A percentile compares a stretch with the other conserved stretches of the same genome.
phyloP scores from a whole-genome alignment of 2,797 vertebrate species.

The Chrysocyon brachyurus region DNA sequence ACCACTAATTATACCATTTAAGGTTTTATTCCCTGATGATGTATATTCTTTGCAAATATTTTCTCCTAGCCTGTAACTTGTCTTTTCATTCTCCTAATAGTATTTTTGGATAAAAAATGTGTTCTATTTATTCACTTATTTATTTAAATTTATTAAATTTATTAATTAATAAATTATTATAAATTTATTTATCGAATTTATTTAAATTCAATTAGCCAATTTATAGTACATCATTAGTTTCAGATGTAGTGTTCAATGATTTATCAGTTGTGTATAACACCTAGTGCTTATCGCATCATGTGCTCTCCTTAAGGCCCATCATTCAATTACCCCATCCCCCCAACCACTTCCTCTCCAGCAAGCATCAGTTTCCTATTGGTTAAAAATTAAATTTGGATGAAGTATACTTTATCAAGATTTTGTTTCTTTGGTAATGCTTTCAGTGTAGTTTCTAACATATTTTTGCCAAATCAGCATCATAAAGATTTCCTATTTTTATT shows the following conservation, averaged over 20 bases:
- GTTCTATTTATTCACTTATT: too few species aligned
- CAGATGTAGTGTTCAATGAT: too few species aligned
- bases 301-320: too few species aligned
- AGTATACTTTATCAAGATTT: neutral
- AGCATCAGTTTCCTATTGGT: neutral
- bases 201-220: too few species aligned
- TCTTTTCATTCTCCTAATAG: neutral
- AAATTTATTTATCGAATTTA: too few species aligned
- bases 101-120: neutral
- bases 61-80: neutral
- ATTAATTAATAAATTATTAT: too few species aligned
- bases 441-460: neutral
- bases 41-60: neutral
- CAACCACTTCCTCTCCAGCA: too few species aligned
- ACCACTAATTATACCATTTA: constrained; percentile 10
- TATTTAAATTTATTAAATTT: too few species aligned
- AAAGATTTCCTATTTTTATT: neutral
- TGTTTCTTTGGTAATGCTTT: neutral
- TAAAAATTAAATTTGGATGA: neutral
- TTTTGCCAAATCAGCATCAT: neutral
- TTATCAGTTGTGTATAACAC: too few species aligned
- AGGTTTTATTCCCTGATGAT: neutral
- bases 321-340: too few species aligned
- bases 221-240: too few species aligned
- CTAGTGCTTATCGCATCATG: too few species aligned